phyloP scores from a whole-genome alignment of 2,888 invertebrate genomes.

The Acronicta leporina region DNA sequence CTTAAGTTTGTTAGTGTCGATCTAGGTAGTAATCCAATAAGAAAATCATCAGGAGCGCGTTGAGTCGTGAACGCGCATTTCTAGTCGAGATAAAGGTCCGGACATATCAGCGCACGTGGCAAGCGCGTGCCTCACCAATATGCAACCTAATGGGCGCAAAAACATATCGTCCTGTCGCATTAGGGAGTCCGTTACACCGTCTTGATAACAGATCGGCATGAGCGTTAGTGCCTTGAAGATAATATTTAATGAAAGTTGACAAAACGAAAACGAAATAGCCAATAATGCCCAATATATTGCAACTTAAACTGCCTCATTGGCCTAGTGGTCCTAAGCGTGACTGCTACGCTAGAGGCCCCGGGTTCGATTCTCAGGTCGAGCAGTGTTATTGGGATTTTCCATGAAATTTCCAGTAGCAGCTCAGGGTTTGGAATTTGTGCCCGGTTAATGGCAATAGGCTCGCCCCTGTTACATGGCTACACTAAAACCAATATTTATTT shows the following conservation, averaged over 20 bases:
- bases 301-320: too few relatives aligned
- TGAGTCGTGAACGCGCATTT: slow-evolving; percentile 85
- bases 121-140: slow-evolving; percentile 77
- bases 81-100: slow-evolving; percentile 78
- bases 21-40: slow-evolving; percentile 81
- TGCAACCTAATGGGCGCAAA: slow-evolving; percentile 74
- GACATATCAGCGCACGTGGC: slow-evolving; percentile 78
- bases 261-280: too few relatives aligned
- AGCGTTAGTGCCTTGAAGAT: neutral
- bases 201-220: slow-evolving; percentile 36
- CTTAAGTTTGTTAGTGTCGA: slow-evolving; percentile 47
- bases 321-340: too few relatives aligned
- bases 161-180: slow-evolving; percentile 71
- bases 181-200: slow-evolving; percentile 67
- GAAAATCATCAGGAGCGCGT: slow-evolving; percentile 74
- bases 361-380: too few relatives aligned
- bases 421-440: too few relatives aligned
- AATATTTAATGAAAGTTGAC: neutral
- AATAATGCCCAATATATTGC: too few relatives aligned
- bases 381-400: too few relatives aligned
- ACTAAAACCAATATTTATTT: too few relatives aligned
- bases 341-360: too few relatives aligned
- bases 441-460: too few relatives aligned
- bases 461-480: too few relatives aligned
- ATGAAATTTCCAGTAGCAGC: too few relatives aligned